Percentiles rank a stretch among this genome's conserved stretches.
Evolutionary conservation across 2,888 invertebrate genomes (phyloP).

Genomic region (Drosophila robusta): DNA sequence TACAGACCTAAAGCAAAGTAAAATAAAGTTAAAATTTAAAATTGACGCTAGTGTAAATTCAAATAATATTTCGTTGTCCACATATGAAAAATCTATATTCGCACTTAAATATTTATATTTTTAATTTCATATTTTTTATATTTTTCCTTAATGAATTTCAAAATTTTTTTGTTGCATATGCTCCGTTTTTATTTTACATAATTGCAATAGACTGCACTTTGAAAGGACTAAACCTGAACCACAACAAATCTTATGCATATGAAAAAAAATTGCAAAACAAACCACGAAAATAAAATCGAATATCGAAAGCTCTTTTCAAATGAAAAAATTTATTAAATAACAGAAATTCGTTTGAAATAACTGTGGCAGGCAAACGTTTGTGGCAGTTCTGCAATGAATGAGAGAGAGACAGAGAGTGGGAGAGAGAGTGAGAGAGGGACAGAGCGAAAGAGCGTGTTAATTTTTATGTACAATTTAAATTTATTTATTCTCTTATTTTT

Average conservation of each 20-base stretch:
- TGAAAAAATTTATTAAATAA: constrained; percentile 19
- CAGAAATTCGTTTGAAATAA: neutral
- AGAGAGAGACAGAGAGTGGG: too few species aligned
- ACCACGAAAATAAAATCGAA: constrained; percentile 23
- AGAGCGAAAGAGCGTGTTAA: too few species aligned
- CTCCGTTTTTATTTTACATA: constrained; percentile 7
- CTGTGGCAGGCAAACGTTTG: constrained; percentile 29
- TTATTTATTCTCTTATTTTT: neutral
- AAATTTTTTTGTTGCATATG: neutral
- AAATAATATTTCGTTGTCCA: neutral
- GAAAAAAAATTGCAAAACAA: neutral
- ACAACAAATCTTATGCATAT: constrained; percentile 1
- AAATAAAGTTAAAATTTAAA: neutral
- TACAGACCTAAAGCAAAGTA: too few species aligned
- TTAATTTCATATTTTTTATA: neutral
- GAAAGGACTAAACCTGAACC: neutral
- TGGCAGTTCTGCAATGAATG: constrained; percentile 14
- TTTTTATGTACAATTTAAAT: neutral
- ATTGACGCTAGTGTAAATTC: neutral
- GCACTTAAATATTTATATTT: too few species aligned
- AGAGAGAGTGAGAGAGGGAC: too few species aligned
- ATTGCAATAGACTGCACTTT: neutral
- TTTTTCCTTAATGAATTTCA: neutral
- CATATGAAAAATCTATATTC: too few species aligned
- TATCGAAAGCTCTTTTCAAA: constrained; percentile 22